Base-by-base conservation (phyloP, 2,888 invertebrate genomes). In the Torymus aiolomorphi region DNA sequence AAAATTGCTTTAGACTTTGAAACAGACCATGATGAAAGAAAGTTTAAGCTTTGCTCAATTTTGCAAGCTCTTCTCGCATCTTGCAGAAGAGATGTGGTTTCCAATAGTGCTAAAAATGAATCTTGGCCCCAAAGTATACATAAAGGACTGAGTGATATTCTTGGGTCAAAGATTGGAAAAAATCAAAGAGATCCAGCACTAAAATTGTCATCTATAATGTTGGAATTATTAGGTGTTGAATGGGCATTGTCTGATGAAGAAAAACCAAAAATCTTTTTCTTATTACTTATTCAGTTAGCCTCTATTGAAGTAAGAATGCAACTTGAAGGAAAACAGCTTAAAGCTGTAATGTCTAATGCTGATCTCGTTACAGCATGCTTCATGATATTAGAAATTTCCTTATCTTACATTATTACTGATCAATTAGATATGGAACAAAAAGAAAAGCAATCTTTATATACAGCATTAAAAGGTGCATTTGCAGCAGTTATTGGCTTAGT, bases 231-330 rank as follows among this genome's bases (percentile, higher is more conserved):
- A 24, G 97, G 97, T 20, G 94, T 96, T 42, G 96, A 96, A 83
- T 97, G 97, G 97, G 93, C 95, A 76, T 91, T 97, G 83, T 93
- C 93, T 85, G 95, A 96, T 89, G 95, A 95, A 84, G 95, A 95
- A 81, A 93, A 94, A 84, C 96, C 96, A 77, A 96, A 96, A 90
- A 94, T 96, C 87, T 95, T 97, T 87, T 94, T 97, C 85, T 91
- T 97, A 20, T 91, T 97, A 13, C 90, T 96, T 31, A 93, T 97
- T 77, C 97, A 98, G 89, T 91, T 98, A 77, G 95, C 96, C 85
- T 96, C 97, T 70, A 96, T 98, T 88, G 98, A 98, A 92, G 95
- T 98, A 0, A 94, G 97, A 87, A 97, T 98, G 97, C 96, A 97
- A 84, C 92, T 98, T 82, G 98, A 98, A 87, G 96, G 97, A 83